A percentile compares a stretch with the other conserved stretches of the same genome.
Evolutionary conservation across 2,888 invertebrate species (phyloP).

Genomic region (Dasypolia templi): DNA sequence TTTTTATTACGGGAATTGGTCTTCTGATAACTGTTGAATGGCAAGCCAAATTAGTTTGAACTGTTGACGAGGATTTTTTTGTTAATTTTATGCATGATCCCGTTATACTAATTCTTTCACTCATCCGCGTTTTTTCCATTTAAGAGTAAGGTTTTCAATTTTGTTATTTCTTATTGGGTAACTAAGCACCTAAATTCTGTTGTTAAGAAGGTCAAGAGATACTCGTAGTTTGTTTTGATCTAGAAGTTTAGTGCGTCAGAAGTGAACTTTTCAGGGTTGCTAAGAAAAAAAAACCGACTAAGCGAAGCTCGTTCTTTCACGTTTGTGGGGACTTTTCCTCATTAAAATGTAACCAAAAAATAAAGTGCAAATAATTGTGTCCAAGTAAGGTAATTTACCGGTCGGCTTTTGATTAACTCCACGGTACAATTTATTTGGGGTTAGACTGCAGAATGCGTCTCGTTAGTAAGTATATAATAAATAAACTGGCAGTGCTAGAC

Average conservation of each 20-base stretch:
- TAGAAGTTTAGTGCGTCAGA: too few relatives aligned
- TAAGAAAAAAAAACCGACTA: neutral
- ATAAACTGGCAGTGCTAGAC: neutral
- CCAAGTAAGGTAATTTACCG: conserved; percentile 38
- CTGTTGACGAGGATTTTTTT: neutral
- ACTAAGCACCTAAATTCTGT: neutral
- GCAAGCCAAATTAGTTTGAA: neutral
- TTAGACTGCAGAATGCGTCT: conserved; percentile 26
- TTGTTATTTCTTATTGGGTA: neutral
- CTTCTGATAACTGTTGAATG: neutral
- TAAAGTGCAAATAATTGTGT: conserved; percentile 38
- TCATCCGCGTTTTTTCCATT: too few relatives aligned
- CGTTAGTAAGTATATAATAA: conserved; percentile 17
- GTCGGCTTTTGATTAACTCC: conserved; percentile 49
- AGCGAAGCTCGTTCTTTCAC: neutral
- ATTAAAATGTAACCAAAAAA: conserved; percentile 23
- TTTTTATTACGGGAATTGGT: too few relatives aligned
- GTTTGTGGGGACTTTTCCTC: neutral
- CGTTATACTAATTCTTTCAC: neutral
- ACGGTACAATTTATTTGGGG: conserved; percentile 44
- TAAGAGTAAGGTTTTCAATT: too few relatives aligned
- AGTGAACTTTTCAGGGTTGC: neutral
- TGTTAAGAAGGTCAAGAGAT: neutral
- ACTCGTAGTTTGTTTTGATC: neutral
- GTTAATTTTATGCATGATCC: neutral